Conservation (phyloP, 92 coral and sea anemone species). For the Umimayanthus kanabou region DNA sequence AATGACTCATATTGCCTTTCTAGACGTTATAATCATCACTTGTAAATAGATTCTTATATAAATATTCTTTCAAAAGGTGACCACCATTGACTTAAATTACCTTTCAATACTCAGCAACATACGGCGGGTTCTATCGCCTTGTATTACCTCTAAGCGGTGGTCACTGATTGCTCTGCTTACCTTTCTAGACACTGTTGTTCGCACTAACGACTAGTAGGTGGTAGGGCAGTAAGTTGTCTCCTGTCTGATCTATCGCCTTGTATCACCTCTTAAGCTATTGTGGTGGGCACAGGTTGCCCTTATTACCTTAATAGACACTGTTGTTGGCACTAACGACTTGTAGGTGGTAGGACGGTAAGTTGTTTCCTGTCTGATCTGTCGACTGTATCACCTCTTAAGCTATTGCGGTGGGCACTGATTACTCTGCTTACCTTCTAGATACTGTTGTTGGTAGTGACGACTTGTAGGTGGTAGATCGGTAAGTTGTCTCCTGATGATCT, state of each 20-base stretch:
- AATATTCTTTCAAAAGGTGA: too few species aligned
- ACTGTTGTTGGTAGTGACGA: conserved; percentile 55
- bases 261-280: not conserved
- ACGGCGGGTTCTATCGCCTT: too few species aligned
- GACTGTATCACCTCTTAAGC: too few species aligned
- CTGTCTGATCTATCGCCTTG: conserved; percentile 3
- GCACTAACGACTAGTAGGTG: conserved; percentile 47
- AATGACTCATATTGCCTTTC: too few species aligned
- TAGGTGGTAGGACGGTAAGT: conserved; percentile 44
- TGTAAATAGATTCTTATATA: too few species aligned
- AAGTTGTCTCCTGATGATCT: conserved; percentile 42
- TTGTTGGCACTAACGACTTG: conserved; percentile 60
- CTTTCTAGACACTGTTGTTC: conserved; percentile 64
- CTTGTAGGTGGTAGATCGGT: conserved; percentile 50
- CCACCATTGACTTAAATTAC: too few species aligned
- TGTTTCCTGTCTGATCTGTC: conserved; percentile 56
- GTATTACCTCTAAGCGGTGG: not conserved
- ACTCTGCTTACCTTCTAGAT: conserved; percentile 55
- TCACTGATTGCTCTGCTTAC: conserved; percentile 49
- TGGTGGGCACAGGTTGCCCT: too few species aligned
- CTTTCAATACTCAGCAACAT: too few species aligned
- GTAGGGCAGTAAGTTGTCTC: conserved; percentile 48
- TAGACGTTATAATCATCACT: too few species aligned
- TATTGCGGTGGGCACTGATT: too few species aligned
- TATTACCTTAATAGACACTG: conserved; percentile 69